Conservation (phyloP, 2,888 invertebrate species). For the Drosophila picticornis region DNA sequence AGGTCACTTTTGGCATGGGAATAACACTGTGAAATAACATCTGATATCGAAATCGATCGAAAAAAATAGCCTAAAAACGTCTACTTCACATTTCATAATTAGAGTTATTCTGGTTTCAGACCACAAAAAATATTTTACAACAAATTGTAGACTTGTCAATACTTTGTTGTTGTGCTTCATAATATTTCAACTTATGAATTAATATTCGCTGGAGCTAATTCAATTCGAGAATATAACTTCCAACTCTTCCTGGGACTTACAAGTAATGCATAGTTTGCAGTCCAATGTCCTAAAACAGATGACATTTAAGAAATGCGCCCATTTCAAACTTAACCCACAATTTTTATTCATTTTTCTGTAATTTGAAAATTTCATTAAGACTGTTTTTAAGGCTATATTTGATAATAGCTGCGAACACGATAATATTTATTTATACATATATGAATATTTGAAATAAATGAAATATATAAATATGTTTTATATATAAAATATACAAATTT, state of each 20-base stretch:
- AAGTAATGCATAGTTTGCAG: background rate
- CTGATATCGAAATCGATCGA: background rate
- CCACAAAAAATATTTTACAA: background rate
- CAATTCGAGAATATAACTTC: background rate
- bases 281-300: background rate
- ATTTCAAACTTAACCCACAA: background rate
- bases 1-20: background rate
- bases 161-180: background rate
- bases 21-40: background rate
- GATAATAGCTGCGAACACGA: slow-evolving; percentile 23
- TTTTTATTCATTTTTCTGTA: background rate
- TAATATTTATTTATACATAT: background rate
- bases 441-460: background rate
- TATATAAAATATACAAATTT: background rate
- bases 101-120: background rate
- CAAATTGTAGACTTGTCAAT: background rate
- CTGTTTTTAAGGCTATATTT: background rate
- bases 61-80: background rate
- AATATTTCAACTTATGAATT: background rate
- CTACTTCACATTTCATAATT: background rate
- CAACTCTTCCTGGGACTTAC: background rate
- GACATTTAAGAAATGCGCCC: background rate
- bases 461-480: background rate
- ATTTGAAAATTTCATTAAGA: background rate
- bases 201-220: background rate